Conservation (phyloP, 2,113 vertebrate genomes). For the Chrysochloris asiatica region DNA sequence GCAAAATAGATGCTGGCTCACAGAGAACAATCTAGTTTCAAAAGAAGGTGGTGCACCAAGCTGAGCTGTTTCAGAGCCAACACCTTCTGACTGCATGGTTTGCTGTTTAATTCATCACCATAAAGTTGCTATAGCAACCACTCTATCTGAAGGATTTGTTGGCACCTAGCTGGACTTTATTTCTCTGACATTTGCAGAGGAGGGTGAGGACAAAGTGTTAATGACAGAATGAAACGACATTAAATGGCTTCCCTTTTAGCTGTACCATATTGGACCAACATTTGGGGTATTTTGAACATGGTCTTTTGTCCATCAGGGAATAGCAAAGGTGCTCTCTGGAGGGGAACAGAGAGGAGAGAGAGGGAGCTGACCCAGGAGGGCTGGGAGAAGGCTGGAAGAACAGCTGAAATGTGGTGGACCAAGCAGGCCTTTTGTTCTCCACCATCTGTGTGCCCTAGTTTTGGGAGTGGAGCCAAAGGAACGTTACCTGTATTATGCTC, state of each 20-base stretch:
- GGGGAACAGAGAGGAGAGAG: background rate
- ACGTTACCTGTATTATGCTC: conserved; percentile 73
- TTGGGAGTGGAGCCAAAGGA: conserved; percentile 68
- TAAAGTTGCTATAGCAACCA: conserved; percentile 71
- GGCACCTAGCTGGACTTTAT: conserved; percentile 70
- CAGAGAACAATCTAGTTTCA: conserved; percentile 29
- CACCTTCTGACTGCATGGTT: conserved; percentile 51
- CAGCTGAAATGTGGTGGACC: conserved; percentile 70
- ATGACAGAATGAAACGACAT: conserved; percentile 19
- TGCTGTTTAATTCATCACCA: conserved; percentile 42
- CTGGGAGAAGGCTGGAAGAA: conserved; percentile 28
- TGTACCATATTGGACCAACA: conserved; percentile 14
- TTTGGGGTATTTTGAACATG: conserved; percentile 17
- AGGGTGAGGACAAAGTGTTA: conserved; percentile 14
- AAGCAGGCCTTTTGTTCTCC: conserved; percentile 63
- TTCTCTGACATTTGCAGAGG: conserved; percentile 61
- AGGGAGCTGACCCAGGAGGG: background rate
- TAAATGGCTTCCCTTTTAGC: conserved; percentile 14
- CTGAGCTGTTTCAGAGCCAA: conserved; percentile 55
- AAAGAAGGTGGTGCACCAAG: conserved; percentile 46
- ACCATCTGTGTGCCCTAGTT: conserved; percentile 73
- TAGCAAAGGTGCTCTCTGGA: background rate
- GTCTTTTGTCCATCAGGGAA: conserved; percentile 46
- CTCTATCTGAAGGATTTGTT: conserved; percentile 55
- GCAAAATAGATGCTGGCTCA: conserved; percentile 16